These are phyloP conservation scores for Rhopilema esculentum DNA, from an alignment of 30 jellyfish, hydroid and myxozoan species.

Conservation along the genomic window DNA sequence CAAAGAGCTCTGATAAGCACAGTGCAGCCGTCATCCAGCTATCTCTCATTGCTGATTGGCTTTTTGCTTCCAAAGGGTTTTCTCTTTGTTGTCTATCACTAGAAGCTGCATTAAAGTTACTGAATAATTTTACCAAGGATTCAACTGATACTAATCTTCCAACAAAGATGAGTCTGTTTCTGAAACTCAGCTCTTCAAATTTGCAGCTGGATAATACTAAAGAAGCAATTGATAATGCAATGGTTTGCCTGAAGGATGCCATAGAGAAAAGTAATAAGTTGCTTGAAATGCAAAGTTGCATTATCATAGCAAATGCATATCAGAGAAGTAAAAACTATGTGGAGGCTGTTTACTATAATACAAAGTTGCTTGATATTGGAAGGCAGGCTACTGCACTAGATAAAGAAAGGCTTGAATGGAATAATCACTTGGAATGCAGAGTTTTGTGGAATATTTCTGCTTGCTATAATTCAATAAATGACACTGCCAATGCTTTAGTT, in stretches of 20 bases:
- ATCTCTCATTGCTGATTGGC: conserved; percentile 26
- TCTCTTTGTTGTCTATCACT: conserved; percentile 17
- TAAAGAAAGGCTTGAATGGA: conserved; percentile 27
- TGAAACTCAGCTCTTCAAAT: conserved; percentile 52
- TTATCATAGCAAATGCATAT: conserved; percentile 56
- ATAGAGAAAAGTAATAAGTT: conserved; percentile 1
- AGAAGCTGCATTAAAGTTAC: conserved; percentile 23
- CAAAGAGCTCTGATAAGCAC: background rate
- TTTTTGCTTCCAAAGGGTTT: background rate
- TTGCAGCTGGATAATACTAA: conserved; percentile 10
- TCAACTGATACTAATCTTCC: background rate
- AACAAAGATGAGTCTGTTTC: conserved; percentile 10
- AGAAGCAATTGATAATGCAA: conserved; percentile 29
- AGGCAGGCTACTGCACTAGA: conserved; percentile 24
- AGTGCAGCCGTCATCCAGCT: background rate
- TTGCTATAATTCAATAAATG: conserved; percentile 37
- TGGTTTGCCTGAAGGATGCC: conserved; percentile 22
- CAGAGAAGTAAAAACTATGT: conserved; percentile 16
- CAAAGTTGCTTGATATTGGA: conserved; percentile 37
- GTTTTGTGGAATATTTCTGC: conserved; percentile 59
- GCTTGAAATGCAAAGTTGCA: conserved; percentile 58
- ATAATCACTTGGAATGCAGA: conserved; percentile 60
- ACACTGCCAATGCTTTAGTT: conserved; percentile 12
- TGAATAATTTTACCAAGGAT: background rate
- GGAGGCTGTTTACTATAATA: conserved; percentile 33